phyloP scores from a whole-genome alignment of 2,888 invertebrate species.

The Enchytraeus crypticus region DNA sequence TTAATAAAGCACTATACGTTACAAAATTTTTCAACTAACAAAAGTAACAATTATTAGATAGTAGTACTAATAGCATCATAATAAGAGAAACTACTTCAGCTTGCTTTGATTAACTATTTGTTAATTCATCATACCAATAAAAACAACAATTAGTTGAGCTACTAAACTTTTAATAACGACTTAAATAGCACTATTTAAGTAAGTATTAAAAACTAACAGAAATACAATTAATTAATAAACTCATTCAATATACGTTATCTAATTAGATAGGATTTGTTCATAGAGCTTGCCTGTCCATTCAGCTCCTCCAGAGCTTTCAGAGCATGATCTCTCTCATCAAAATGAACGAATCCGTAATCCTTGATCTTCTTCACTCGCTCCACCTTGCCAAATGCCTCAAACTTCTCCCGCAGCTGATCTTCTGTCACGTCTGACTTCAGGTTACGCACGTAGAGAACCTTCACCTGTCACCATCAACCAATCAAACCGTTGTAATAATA shows the following conservation, averaged over 20 bases:
- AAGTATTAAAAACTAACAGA: too few relatives aligned
- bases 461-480: constrained; percentile 60
- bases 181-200: too few relatives aligned
- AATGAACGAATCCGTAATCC: constrained; percentile 99
- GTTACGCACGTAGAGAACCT: constrained; percentile 95
- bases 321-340: constrained; percentile 92
- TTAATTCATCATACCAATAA: too few relatives aligned
- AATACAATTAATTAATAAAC: neutral
- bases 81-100: too few relatives aligned
- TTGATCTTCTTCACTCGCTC: constrained; percentile 98
- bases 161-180: neutral
- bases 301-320: constrained; percentile 62
- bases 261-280: neutral
- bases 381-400: constrained; percentile 86
- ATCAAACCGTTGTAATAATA: too few relatives aligned
- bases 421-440: constrained; percentile 93
- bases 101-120: neutral
- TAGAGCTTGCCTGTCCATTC: constrained; percentile 37
- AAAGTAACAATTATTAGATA: too few relatives aligned
- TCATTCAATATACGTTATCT: neutral
- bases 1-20: too few relatives aligned
- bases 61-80: too few relatives aligned
- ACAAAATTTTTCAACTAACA: too few relatives aligned
- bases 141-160: neutral
- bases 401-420: constrained; percentile 87